These are phyloP conservation scores for Galerucella calmariensis DNA, from an alignment of 2,888 invertebrate genomes.

Conservation along the genomic window DNA sequence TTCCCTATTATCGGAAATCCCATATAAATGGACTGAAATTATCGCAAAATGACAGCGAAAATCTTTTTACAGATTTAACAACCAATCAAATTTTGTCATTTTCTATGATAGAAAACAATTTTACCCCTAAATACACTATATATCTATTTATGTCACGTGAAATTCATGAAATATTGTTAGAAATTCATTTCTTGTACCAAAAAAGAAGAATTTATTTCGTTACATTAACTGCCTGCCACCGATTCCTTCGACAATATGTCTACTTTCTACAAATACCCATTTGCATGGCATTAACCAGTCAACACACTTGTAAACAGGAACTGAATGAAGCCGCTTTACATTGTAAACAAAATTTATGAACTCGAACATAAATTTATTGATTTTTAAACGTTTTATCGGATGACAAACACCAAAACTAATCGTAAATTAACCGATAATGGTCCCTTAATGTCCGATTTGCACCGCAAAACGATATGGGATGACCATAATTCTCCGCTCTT, in stretches of 20 bases:
- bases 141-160: neutral
- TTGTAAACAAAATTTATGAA: constrained; percentile 20
- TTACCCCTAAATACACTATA: too few relatives aligned
- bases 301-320: constrained; percentile 7
- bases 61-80: too few relatives aligned
- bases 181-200: neutral
- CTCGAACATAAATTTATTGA: constrained; percentile 42
- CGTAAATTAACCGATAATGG: constrained; percentile 52
- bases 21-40: too few relatives aligned
- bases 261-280: neutral
- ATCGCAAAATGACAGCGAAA: too few relatives aligned
- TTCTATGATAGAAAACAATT: too few relatives aligned
- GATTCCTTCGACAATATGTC: neutral
- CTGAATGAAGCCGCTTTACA: constrained; percentile 6
- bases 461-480: constrained; percentile 56
- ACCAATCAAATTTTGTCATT: too few relatives aligned
- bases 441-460: constrained; percentile 51
- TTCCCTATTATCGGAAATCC: too few relatives aligned
- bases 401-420: constrained; percentile 45
- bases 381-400: constrained; percentile 49
- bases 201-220: neutral
- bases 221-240: neutral
- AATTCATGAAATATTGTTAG: neutral
- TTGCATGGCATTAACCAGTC: neutral
- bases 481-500: constrained; percentile 56